phyloP scores from a whole-genome alignment of 2,113 vertebrate genomes.

The Furnarius figulus region DNA sequence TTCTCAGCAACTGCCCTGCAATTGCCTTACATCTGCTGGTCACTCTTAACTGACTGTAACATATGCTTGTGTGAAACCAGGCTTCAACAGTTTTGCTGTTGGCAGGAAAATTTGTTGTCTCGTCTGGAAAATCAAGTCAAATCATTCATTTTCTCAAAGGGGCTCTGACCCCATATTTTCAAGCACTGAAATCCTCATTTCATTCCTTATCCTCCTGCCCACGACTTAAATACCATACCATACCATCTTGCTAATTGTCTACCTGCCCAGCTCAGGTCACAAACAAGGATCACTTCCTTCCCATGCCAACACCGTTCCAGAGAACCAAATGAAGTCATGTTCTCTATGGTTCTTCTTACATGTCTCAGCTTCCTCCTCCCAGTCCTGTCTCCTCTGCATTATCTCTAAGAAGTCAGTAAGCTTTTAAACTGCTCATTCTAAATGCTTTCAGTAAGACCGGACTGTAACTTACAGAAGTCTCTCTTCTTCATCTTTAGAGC shows the following conservation, averaged over 20 bases:
- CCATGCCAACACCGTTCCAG: not conserved
- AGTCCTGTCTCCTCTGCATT: not conserved
- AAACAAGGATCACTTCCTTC: not conserved
- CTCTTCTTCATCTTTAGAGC: slow-evolving; percentile 78
- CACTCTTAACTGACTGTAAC: not conserved
- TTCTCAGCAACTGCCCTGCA: not conserved
- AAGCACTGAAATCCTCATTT: not conserved
- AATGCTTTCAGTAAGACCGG: not conserved
- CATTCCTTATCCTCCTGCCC: not conserved
- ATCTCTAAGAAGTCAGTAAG: not conserved
- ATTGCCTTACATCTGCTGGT: not conserved
- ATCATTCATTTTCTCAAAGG: not conserved
- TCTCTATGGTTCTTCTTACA: not conserved
- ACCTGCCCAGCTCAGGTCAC: not conserved
- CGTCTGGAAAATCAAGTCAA: not conserved
- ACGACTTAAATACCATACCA: not conserved
- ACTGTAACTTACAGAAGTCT: slow-evolving; percentile 82
- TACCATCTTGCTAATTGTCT: not conserved
- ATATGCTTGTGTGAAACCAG: not conserved
- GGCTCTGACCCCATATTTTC: not conserved
- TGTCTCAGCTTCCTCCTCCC: not conserved
- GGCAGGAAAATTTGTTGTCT: not conserved
- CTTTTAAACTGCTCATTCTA: not conserved
- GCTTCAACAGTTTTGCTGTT: not conserved
- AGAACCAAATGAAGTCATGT: not conserved